These are phyloP conservation scores for Mus spretus DNA, from an alignment of 2,797 vertebrate species.

Conservation along the genomic window DNA sequence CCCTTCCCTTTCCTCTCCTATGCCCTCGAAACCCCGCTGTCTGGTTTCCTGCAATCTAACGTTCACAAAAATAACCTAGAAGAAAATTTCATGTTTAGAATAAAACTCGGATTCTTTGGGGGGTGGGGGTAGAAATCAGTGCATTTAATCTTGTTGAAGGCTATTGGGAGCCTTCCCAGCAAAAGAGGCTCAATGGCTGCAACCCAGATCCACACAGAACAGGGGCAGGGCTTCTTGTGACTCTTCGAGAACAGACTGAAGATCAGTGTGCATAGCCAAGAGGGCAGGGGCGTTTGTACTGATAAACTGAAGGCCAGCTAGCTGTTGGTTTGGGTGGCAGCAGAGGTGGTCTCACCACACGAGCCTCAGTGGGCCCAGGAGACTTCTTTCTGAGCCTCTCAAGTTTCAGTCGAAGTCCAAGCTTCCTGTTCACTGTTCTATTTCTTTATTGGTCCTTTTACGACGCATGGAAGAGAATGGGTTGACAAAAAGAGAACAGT, in stretches of 20 bases:
- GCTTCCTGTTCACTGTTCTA: background rate
- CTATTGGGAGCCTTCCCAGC: background rate
- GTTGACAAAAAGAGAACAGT: background rate
- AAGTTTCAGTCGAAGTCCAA: background rate
- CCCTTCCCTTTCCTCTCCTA: background rate
- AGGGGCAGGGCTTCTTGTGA: background rate
- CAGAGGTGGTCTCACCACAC: background rate
- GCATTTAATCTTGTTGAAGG: background rate
- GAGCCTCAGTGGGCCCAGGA: background rate
- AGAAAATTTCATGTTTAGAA: background rate
- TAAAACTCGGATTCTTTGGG: background rate
- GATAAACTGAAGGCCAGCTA: background rate
- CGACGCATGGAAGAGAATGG: background rate
- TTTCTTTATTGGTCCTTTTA: background rate
- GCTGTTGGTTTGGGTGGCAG: background rate
- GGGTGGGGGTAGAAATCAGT: background rate
- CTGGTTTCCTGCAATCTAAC: background rate
- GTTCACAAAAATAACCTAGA: background rate
- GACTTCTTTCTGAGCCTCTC: background rate
- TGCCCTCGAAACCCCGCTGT: background rate
- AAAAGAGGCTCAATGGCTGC: rapidly evolving
- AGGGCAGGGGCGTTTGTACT: background rate
- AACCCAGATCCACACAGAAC: rapidly evolving
- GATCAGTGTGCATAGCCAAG: background rate
- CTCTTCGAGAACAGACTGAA: background rate